Percentiles rank a stretch among this genome's conserved stretches.
phyloP scores from a whole-genome alignment of 2,113 vertebrate species.

The Brachypodius melanocephalos region DNA sequence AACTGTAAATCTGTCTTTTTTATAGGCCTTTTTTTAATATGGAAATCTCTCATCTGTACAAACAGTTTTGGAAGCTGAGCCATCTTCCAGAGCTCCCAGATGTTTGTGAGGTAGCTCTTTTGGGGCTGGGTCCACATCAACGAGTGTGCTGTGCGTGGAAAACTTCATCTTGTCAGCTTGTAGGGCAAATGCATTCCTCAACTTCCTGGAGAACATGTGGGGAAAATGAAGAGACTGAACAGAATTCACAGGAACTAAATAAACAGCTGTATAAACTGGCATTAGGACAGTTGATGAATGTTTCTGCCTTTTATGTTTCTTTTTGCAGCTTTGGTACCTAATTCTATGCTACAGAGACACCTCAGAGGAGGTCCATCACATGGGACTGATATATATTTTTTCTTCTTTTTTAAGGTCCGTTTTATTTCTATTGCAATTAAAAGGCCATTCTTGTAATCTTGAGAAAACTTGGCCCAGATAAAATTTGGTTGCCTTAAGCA shows the following conservation, averaged over 20 bases:
- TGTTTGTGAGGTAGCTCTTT: neutral
- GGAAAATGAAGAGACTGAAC: neutral
- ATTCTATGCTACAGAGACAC: neutral
- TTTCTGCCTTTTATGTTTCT: neutral
- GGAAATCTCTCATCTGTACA: neutral
- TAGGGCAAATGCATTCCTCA: neutral
- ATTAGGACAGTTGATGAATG: neutral
- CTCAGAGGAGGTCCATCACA: neutral
- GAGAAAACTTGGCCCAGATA: neutral
- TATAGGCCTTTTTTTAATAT: neutral
- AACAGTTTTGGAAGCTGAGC: neutral
- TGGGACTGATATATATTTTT: neutral
- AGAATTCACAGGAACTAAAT: neutral
- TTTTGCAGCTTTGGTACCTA: neutral
- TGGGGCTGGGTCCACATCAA: neutral
- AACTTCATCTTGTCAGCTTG: neutral
- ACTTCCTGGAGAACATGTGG: neutral
- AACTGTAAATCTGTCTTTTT: neutral
- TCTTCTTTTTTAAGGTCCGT: neutral
- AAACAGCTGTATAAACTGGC: neutral
- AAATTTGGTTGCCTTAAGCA: neutral
- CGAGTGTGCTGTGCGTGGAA: fast-evolving
- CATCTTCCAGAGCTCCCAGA: neutral
- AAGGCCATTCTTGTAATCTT: neutral
- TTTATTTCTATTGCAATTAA: neutral